A percentile compares a stretch with the other conserved stretches of the same genome.
These are phyloP conservation scores for Acanthosepion pharaonis DNA, from an alignment of 2,888 invertebrate genomes.

Conservation along the genomic window DNA sequence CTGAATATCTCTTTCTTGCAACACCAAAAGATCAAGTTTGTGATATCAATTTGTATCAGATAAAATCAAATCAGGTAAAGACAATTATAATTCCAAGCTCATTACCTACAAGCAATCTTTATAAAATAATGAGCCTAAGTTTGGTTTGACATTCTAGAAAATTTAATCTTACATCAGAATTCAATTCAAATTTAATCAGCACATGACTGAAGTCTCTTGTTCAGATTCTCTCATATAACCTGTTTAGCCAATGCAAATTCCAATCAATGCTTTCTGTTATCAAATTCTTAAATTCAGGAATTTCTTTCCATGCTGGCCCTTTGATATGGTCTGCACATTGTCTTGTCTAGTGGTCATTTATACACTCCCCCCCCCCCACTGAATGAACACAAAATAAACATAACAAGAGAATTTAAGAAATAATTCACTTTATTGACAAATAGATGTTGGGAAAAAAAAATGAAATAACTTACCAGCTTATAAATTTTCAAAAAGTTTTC, in stretches of 20 bases:
- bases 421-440: conserved; percentile 47
- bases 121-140: too few species aligned
- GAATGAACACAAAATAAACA: neutral
- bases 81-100: neutral
- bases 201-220: neutral
- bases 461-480: conserved; percentile 44
- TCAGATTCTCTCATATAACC: neutral
- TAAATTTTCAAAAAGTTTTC: conserved; percentile 43
- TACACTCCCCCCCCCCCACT: neutral
- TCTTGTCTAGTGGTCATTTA: neutral
- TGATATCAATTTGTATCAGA: neutral
- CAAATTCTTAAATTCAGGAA: neutral
- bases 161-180: neutral
- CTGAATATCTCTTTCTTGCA: too few species aligned
- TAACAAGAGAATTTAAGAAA: conserved; percentile 25
- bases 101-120: neutral
- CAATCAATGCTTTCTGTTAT: neutral
- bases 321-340: too few species aligned
- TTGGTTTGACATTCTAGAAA: neutral
- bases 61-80: too few species aligned
- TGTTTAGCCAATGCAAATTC: neutral
- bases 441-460: conserved; percentile 44
- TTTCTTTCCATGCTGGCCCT: neutral
- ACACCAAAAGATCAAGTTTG: neutral
- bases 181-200: neutral